Evolutionary conservation across 1,140 invertebrate species (phyloP).

Genomic region (Mya arenaria): DNA sequence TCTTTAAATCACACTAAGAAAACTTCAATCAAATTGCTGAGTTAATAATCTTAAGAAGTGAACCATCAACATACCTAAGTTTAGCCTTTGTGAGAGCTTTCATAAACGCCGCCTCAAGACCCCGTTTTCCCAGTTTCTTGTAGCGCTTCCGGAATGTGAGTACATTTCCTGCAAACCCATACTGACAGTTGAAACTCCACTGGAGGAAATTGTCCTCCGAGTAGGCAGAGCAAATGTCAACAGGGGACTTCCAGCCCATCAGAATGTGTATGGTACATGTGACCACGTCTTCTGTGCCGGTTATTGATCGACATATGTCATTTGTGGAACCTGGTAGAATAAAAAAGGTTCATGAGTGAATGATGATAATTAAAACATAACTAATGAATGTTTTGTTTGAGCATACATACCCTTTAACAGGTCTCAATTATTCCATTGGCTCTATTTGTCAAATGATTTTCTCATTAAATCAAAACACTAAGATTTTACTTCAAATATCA

Average conservation of each 20-base stretch:
- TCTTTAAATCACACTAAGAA: not conserved
- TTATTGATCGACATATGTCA: conserved; percentile 73
- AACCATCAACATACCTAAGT: conserved; percentile 66
- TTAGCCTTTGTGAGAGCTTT: conserved; percentile 78
- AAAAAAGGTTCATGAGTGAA: not conserved
- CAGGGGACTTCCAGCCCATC: conserved; percentile 67
- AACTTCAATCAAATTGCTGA: not conserved
- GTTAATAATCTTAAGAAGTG: not conserved
- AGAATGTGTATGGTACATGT: conserved; percentile 75
- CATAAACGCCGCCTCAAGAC: conserved; percentile 74
- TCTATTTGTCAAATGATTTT: too few relatives aligned
- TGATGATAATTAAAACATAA: conserved; percentile 17
- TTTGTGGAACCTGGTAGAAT: conserved; percentile 74
- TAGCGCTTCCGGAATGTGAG: conserved; percentile 70
- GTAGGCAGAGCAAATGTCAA: conserved; percentile 75
- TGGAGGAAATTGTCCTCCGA: conserved; percentile 70
- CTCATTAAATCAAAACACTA: too few relatives aligned
- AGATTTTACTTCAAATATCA: too few relatives aligned
- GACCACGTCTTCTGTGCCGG: conserved; percentile 70
- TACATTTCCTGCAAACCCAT: conserved; percentile 78
- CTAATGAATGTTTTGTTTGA: not conserved
- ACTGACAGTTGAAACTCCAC: conserved; percentile 78
- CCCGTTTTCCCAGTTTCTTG: conserved; percentile 68
- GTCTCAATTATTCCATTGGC: too few relatives aligned
- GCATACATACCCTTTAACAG: not conserved